phyloP scores from a whole-genome alignment of 2,797 vertebrate genomes.

The Fratercula arctica region DNA sequence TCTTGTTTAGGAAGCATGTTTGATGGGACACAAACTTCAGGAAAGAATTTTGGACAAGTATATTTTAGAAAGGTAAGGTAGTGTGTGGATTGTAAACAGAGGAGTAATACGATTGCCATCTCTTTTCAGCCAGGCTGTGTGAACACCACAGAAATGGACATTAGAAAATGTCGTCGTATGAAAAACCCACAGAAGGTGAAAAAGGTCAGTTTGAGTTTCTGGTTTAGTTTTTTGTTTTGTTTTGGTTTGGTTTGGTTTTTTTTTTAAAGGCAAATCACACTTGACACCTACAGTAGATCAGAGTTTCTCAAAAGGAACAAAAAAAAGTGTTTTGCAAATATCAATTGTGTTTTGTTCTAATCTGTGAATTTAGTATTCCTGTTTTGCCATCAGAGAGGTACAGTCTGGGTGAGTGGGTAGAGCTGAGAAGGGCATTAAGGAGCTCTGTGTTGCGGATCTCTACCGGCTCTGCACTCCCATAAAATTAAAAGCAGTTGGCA shows the following conservation, averaged over 20 bases:
- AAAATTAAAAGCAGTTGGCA: background rate
- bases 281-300: background rate
- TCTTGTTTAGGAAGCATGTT: background rate
- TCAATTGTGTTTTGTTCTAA: background rate
- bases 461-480: background rate
- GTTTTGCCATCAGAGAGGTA: background rate
- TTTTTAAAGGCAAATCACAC: background rate
- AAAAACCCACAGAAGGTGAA: slow-evolving; percentile 95
- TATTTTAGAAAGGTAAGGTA: background rate
- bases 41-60: background rate
- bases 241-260: background rate
- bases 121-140: slow-evolving; percentile 91
- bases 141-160: slow-evolving; percentile 98
- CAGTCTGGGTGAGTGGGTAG: background rate
- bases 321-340: background rate
- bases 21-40: background rate
- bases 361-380: background rate
- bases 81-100: background rate
- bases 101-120: background rate
- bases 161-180: slow-evolving; percentile 95
- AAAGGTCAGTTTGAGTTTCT: slow-evolving; percentile 81
- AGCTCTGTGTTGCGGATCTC: background rate
- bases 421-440: background rate
- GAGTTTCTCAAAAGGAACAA: background rate
- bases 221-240: background rate